These are phyloP conservation scores for Hylyphantes graminicola DNA, from an alignment of 1,140 invertebrate genomes.

Conservation along the genomic window DNA sequence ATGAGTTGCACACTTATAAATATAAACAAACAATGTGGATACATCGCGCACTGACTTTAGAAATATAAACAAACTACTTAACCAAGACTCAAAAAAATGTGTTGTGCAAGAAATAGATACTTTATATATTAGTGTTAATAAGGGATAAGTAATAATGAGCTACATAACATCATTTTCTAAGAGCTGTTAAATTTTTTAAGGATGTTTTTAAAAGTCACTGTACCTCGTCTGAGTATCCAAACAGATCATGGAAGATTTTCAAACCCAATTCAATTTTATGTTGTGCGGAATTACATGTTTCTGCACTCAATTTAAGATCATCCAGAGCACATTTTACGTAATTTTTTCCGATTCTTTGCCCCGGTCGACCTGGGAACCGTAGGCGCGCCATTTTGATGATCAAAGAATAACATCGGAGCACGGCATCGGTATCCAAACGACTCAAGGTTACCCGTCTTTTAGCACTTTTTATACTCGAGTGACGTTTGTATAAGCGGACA, in stretches of 20 bases:
- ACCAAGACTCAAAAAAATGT: no score
- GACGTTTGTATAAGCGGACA: conserved; percentile 51
- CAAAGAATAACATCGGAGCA: conserved; percentile 55
- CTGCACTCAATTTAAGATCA: conserved; percentile 64
- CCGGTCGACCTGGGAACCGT: conserved; percentile 68
- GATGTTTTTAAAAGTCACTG: conserved; percentile 33
- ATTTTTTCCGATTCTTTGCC: conserved; percentile 67
- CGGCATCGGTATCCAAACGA: conserved; percentile 44
- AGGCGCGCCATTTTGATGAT: conserved; percentile 67
- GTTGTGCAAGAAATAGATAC: no score
- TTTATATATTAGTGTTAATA: no score
- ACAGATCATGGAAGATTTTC: conserved; percentile 68
- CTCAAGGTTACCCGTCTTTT: conserved; percentile 56
- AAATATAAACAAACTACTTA: no score
- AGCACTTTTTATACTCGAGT: conserved; percentile 22
- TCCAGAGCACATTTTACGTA: conserved; percentile 65
- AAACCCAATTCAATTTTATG: conserved; percentile 67
- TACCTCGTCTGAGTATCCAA: conserved; percentile 70
- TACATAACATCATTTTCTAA: no score
- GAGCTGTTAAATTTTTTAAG: no score
- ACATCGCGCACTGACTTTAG: no score
- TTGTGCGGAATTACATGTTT: conserved; percentile 64
- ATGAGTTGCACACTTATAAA: no score
- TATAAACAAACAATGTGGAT: no score
- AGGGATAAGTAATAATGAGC: no score